Evolutionary conservation across 53 echinoderm and acorn worm genomes (phyloP).

Genomic region (Luidia sarsii): DNA sequence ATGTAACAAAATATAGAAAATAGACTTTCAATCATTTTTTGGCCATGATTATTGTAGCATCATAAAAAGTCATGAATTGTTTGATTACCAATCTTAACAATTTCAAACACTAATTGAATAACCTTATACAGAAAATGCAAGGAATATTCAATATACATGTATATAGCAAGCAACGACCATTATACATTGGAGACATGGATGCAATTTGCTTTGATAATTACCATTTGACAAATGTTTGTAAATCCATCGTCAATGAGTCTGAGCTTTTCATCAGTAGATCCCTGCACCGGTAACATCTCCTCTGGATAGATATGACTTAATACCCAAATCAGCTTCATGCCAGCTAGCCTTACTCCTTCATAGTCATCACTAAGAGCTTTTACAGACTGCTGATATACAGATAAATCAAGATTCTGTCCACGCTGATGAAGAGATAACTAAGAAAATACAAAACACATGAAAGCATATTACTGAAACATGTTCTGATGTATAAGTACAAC

Average conservation of each 20-base stretch:
- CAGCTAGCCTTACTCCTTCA: constrained; percentile 81
- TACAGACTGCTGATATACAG: constrained; percentile 75
- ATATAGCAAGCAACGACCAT: no score
- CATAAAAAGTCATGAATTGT: no score
- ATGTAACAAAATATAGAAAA: no score
- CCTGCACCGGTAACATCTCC: constrained; percentile 71
- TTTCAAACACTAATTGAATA: no score
- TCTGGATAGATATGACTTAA: constrained; percentile 92
- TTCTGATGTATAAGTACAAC: not conserved
- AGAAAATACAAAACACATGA: not conserved
- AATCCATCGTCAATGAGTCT: constrained; percentile 92
- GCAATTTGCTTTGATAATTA: no score
- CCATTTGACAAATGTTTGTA: constrained; percentile 97
- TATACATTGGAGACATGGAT: no score
- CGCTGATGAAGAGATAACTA: constrained; percentile 84
- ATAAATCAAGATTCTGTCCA: constrained; percentile 81
- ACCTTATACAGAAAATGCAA: no score
- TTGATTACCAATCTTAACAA: no score
- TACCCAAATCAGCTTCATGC: constrained; percentile 90
- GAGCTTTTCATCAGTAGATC: constrained; percentile 69
- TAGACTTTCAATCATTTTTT: no score
- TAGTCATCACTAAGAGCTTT: constrained; percentile 84
- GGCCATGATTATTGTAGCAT: no score
- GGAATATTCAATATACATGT: no score
- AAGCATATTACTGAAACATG: not conserved